These are phyloP conservation scores for Elymnias hypermnestra DNA, from an alignment of 1,140 invertebrate species.

Conservation along the genomic window DNA sequence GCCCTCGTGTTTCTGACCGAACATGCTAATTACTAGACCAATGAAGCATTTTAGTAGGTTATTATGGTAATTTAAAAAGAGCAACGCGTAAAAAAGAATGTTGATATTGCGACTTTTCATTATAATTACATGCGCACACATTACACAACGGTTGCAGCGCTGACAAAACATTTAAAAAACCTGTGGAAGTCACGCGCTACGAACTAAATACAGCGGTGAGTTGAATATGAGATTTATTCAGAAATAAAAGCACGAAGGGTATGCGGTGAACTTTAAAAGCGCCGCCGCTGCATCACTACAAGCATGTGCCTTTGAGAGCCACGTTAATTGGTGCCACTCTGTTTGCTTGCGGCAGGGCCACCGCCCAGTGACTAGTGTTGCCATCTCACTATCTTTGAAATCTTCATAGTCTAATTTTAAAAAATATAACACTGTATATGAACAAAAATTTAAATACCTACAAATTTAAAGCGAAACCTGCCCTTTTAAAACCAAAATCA, in stretches of 20 bases:
- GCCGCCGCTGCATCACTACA: conserved; percentile 45
- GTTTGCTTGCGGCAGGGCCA: conserved; percentile 27
- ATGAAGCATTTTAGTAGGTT: no score
- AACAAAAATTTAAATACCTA: no score
- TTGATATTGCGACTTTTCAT: background rate
- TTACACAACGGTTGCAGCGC: background rate
- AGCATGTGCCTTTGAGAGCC: conserved; percentile 46
- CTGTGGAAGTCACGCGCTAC: conserved; percentile 5
- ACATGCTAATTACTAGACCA: no score
- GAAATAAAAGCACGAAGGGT: conserved; percentile 45
- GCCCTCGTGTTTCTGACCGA: no score
- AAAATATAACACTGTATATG: no score
- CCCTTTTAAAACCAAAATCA: no score
- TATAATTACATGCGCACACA: background rate
- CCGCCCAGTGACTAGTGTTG: conserved; percentile 2
- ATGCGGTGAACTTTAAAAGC: conserved; percentile 40
- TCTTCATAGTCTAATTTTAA: no score
- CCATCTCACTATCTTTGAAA: conserved; percentile 7
- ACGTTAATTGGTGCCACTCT: conserved; percentile 62
- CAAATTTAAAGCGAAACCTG: no score
- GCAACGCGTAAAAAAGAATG: no score
- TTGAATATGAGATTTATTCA: conserved; percentile 44
- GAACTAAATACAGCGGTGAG: conserved; percentile 8
- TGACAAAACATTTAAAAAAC: background rate
- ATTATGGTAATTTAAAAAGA: no score